Evolutionary conservation across 2,888 invertebrate genomes (phyloP).

Genomic region (Tiliacea citrago): DNA sequence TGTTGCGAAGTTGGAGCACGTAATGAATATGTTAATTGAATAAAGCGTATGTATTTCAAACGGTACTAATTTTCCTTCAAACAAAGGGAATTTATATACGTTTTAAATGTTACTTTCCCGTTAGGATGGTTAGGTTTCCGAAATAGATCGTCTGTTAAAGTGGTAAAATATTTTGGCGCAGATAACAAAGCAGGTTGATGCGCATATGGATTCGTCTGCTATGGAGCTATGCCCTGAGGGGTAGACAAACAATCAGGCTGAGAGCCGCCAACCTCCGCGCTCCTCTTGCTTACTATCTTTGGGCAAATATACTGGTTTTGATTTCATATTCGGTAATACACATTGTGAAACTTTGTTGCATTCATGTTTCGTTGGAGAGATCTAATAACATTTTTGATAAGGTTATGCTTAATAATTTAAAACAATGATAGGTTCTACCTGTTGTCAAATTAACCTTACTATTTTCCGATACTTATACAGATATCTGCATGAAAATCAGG

Average conservation of each 20-base stretch:
- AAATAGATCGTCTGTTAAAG: not conserved
- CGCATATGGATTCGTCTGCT: conserved; percentile 13
- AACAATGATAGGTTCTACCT: not conserved
- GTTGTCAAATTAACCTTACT: not conserved
- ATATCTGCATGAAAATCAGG: not conserved
- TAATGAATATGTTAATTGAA: conserved; percentile 65
- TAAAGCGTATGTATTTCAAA: conserved; percentile 60
- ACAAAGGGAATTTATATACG: conserved; percentile 39
- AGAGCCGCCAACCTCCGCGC: conserved; percentile 38
- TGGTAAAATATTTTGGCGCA: conserved; percentile 8
- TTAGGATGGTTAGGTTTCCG: conserved; percentile 16
- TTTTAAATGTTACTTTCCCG: conserved; percentile 38
- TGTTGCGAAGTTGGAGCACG: conserved; percentile 36
- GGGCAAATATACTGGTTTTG: conserved; percentile 43
- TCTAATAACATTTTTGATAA: not conserved
- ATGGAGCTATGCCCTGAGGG: conserved; percentile 29
- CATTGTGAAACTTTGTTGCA: not conserved
- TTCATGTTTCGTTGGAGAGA: too few relatives aligned
- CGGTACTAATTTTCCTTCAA: conserved; percentile 50
- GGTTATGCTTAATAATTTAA: not conserved
- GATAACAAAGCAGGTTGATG: conserved; percentile 11
- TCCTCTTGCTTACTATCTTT: conserved; percentile 31
- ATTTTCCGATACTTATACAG: too few relatives aligned
- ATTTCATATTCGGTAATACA: conserved; percentile 32
- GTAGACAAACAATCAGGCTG: conserved; percentile 58